Base-by-base conservation (phyloP, 23 tunicate species). In the Phallusia fumigata region DNA sequence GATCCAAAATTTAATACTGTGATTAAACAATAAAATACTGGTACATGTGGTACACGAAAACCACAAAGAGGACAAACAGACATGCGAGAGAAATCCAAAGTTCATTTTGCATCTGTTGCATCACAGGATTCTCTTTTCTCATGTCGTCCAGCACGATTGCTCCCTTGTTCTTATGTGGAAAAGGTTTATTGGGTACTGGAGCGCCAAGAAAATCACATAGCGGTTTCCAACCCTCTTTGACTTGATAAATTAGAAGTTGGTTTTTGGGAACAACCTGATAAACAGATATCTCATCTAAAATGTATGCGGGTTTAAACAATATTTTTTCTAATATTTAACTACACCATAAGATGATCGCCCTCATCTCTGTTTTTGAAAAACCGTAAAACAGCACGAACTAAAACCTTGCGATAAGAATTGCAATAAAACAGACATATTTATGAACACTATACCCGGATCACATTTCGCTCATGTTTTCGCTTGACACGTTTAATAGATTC, bases 121-220 rank as follows among this genome's bases (percentile, higher is more conserved):
- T 58, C 28, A 58, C 28, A 58, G 16, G 69, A 58, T 58, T 58
- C 69, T 58, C 69, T 58, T 58, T 58, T 58, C 69, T 58, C 69
- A 24, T 58, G 26, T 13, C 69, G 69, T 58, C 28, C 26, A 58
- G 16, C 16, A 58, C 15, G 28, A 24, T 6, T 21, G 15, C 69
- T 1, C 69, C 69, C 28, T 58, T 58, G 69, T 58, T 58, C 69
- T 58, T 58, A 16, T 58, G 69, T 21, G 69, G 69, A 58, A 58
- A 58, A 6, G 69, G 69, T 21, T 21, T 58, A 58, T 58, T 24
- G 69, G 69, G 69, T 6, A 58, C 69, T 13, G 69, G 69, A 8
- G 13, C 69, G 26, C 69, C 69, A 22, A 58, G 69, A 24, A 58
- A 58, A 58, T 58, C 69, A 58, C 69, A 58, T 16, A 58, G 16